Base-by-base conservation (phyloP, 1,140 invertebrate genomes). In the Lerema accius region DNA sequence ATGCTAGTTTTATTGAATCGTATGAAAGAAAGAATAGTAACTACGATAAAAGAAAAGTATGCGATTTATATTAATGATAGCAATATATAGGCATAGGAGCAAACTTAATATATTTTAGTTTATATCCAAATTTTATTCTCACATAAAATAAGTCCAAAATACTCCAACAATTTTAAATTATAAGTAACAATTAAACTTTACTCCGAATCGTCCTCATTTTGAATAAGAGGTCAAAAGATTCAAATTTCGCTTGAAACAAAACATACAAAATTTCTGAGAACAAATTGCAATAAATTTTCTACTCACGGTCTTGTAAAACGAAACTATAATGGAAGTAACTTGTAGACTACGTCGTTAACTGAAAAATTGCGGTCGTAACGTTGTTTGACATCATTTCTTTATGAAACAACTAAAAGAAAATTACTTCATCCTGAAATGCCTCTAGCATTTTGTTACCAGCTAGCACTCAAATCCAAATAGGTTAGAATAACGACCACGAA, bases 371-470 rank as follows among this genome's bases (percentile, higher is more conserved):
- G 51, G 49, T 53, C 32, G 28, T 67, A 70, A 65, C 48, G 63
- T 61, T 67, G 42, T 49, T 49, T 61, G 39, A 63, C 69, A 62
- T 70, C 53, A 67, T 78, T 75, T 72, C 59, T 53, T 67, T 67
- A 72, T 71, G 68, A 68, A 68, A 73, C 50, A 67, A 63, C 73
- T 73, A 3, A 63, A 53, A 51, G 69, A 61, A 79, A 77, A 82
- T 77, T 77, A 67, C 65, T 46, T 45, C 56, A 58, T 55, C 28
- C 50, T 37, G 42, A 45, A 42, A 45, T 7, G 56, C 32, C 17
- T 14, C 37, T 67, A 50, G 50, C 69, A 66, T 69, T 71, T 62
- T 56, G 40, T 56, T 26, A 67, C 64, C 59, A 39, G 39, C 42
- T 32, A 32, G 58, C 66, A 69, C 72, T 74, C 67, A 67, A 70